Conservation (phyloP, 2,888 invertebrate species). For the Machimus rusticus region DNA sequence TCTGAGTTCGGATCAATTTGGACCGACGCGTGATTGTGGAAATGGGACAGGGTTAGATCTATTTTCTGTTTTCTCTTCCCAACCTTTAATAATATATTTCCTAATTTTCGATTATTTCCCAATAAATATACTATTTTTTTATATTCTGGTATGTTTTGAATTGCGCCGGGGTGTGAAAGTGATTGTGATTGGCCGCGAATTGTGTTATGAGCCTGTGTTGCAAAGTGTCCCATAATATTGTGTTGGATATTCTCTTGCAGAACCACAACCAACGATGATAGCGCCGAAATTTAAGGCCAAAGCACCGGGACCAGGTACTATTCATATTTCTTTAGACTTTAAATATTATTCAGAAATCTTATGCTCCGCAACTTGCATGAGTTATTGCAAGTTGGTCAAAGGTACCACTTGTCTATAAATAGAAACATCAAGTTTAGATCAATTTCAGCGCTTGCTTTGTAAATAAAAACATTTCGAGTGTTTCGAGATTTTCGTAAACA, state of each 20-base stretch:
- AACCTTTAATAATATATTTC: conserved; percentile 6
- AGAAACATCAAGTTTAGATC: conserved; percentile 1
- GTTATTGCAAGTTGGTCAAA: neutral
- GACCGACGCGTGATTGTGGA: conserved; percentile 49
- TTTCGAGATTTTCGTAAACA: neutral
- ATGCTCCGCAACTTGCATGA: neutral
- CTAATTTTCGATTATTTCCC: neutral
- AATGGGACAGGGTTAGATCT: conserved; percentile 63
- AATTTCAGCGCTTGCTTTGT: conserved; percentile 22
- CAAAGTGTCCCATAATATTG: conserved; percentile 13
- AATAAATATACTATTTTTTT: neutral
- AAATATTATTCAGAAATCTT: neutral
- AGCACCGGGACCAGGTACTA: conserved; percentile 64
- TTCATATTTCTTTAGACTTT: neutral
- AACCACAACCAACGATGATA: conserved; percentile 70
- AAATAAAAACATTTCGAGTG: conserved; percentile 8
- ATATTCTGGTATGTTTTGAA: neutral
- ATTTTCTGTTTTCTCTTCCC: conserved; percentile 49
- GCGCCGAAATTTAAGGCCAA: conserved; percentile 85
- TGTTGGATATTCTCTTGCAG: conserved; percentile 60
- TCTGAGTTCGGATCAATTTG: conserved; percentile 44
- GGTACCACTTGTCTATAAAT: conserved; percentile 1
- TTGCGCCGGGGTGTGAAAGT: neutral
- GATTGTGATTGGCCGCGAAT: neutral
- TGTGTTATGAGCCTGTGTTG: neutral